Evolutionary conservation across 2,113 vertebrate species (phyloP).

Genomic region (Chloropsis cyanopogon): DNA sequence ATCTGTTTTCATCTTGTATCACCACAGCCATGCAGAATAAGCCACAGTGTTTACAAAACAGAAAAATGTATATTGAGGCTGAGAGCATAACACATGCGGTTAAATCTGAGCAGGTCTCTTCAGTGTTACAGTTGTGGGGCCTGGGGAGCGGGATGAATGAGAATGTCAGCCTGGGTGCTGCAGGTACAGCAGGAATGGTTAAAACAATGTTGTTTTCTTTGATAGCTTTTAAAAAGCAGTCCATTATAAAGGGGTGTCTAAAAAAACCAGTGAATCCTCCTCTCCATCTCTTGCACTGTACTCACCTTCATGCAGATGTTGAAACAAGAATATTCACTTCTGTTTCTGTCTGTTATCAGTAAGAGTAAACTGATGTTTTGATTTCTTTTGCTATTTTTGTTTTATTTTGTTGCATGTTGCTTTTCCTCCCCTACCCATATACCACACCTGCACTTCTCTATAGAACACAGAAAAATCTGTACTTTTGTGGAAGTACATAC

Average conservation of each 20-base stretch:
- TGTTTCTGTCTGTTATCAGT: conserved; percentile 34
- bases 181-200: background rate
- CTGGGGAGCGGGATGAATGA: accelerated
- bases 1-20: background rate
- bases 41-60: background rate
- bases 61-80: background rate
- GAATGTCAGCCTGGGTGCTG: background rate
- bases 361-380: background rate
- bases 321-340: background rate
- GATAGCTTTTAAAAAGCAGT: background rate
- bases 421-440: background rate
- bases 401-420: background rate
- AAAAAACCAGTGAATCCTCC: background rate
- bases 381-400: background rate
- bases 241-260: background rate
- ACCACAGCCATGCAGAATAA: background rate
- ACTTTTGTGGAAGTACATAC: background rate
- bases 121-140: background rate
- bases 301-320: background rate
- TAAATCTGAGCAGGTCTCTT: background rate
- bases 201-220: background rate
- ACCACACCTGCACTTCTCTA: background rate
- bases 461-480: background rate
- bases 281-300: background rate
- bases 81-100: background rate